phyloP scores from a whole-genome alignment of 2,888 invertebrate species.

The Catocala fraxini region DNA sequence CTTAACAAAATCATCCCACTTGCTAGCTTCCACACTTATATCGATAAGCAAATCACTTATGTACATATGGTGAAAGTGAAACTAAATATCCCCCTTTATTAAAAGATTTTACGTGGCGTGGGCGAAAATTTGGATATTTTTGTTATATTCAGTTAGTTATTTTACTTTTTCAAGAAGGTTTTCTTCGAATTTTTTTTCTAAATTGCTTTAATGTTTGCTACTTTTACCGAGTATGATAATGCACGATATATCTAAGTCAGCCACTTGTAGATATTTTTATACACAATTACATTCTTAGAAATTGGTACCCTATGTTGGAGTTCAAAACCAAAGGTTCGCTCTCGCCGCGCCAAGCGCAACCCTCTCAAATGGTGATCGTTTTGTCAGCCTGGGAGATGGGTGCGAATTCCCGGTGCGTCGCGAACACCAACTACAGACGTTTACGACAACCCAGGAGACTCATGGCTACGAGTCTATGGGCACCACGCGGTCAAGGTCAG shows the following conservation, averaged over 20 bases:
- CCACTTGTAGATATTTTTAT: background rate
- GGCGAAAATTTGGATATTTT: constrained; percentile 34
- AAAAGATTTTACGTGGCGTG: constrained; percentile 32
- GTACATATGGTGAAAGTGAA: constrained; percentile 15
- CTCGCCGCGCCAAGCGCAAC: constrained; percentile 46
- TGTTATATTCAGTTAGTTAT: background rate
- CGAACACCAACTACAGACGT: constrained; percentile 87
- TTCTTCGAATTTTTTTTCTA: background rate
- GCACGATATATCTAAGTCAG: background rate
- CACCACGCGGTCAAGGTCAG: constrained; percentile 94
- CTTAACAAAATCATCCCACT: constrained; percentile 20
- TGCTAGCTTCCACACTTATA: constrained; percentile 29
- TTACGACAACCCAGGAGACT: constrained; percentile 75
- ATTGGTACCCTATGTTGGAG: constrained; percentile 1
- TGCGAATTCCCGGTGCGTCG: constrained; percentile 94
- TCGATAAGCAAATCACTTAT: constrained; percentile 14
- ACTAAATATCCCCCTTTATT: constrained; percentile 2
- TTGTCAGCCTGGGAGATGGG: constrained; percentile 96
- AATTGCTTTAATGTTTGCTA: background rate
- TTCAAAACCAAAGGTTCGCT: constrained; percentile 33
- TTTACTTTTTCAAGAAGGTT: background rate
- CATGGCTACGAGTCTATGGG: constrained; percentile 96
- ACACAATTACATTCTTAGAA: background rate
- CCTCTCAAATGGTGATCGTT: constrained; percentile 59
- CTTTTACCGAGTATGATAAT: background rate